Evolutionary conservation across 2,888 invertebrate genomes (phyloP), one percentile per base, ranked within the genome.

Genomic region (Eupsilia transversa): DNA sequence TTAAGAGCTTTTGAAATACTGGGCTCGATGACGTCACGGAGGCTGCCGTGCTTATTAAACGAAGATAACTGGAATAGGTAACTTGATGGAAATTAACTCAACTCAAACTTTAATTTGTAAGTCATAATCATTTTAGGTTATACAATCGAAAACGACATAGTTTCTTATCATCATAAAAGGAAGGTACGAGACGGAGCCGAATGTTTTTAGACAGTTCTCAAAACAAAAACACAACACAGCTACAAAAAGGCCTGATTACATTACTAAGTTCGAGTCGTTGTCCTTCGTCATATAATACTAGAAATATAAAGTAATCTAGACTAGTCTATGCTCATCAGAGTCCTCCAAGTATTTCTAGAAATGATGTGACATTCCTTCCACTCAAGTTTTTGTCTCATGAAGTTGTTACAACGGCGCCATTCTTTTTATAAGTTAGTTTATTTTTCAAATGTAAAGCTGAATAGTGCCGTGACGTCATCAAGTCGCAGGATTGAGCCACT

Each of bases 401-500:
- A 49, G 61, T 65, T 41, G 52, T 67, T n/a, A 71, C 46, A 38
- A 43, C 52, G 27, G 14, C 41, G 35, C 27, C 43, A 49, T 66
- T 63, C 33, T 72, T 63, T 56, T 59, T 72, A n/a, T 64, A 30
- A 20, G n/a, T 41, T 52, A 49, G n/a, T 69, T 74, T 65, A 63
- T 71, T 71, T 64, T 75, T 69, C 63, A 43, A 64, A 54, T 61
- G 27, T 49, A 72, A 69, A 63, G 54, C 54, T 54, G 41, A 73
- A 66, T 68, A 61, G 63, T 60, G 41, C 9, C 68, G 66, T 74
- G 70, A 80, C 72, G 75, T 76, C 77, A 76, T 74, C 57, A 65
- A 46, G 57, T 43, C 70, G 23, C 49, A 33, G 38, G 43, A 57
- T 60, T 64, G 20, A 52, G 30, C 6, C 35, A 49, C n/a, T 74